Evolutionary conservation across 2,113 vertebrate genomes (phyloP).

Genomic region (Eulemur rufifrons): DNA sequence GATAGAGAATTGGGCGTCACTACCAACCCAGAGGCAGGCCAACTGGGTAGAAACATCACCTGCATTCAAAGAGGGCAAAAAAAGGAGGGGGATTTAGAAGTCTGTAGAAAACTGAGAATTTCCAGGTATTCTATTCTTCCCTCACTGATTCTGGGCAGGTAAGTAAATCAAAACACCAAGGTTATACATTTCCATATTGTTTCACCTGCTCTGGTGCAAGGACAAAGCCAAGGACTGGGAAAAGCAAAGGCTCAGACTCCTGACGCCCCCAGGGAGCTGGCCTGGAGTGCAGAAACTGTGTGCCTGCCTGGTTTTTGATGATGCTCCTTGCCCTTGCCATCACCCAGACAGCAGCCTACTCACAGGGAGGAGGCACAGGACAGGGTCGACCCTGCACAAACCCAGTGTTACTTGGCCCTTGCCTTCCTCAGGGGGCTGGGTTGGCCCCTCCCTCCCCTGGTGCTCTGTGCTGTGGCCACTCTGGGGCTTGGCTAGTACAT

Average conservation of each 20-base stretch:
- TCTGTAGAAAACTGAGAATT: background rate
- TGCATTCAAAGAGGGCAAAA: background rate
- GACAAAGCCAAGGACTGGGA: background rate
- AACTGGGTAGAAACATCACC: background rate
- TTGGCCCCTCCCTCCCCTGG: background rate
- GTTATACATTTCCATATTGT: background rate
- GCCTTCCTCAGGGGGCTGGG: background rate
- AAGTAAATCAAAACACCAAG: background rate
- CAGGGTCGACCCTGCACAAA: background rate
- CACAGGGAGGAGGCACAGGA: background rate
- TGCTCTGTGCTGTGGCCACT: background rate
- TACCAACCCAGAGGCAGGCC: background rate
- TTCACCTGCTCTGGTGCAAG: background rate
- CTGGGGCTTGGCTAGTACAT: background rate
- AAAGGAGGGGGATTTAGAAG: background rate
- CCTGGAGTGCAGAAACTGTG: background rate
- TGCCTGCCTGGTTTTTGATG: background rate
- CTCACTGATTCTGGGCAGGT: background rate
- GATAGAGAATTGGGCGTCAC: background rate
- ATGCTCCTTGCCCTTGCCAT: background rate
- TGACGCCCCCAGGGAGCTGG: background rate
- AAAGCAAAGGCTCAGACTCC: background rate
- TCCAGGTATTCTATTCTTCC: background rate
- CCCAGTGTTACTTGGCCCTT: background rate
- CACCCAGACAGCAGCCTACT: background rate